phyloP scores from a whole-genome alignment of 2,888 invertebrate species.

The Parthenolecanium corni region DNA sequence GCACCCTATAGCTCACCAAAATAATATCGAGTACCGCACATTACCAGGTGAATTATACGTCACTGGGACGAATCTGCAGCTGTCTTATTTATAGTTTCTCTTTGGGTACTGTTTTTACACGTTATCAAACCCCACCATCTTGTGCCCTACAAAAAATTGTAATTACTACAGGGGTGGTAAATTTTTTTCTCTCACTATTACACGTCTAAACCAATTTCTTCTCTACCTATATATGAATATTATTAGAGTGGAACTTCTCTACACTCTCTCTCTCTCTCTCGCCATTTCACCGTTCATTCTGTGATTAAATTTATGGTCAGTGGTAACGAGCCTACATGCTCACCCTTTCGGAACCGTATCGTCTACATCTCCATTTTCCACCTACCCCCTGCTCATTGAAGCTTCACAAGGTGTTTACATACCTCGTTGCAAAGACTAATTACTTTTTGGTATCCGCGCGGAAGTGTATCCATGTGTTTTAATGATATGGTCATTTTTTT shows the following conservation, averaged over 20 bases:
- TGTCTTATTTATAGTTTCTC: background rate
- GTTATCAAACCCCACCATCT: background rate
- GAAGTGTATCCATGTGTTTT: background rate
- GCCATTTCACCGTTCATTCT: background rate
- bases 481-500: constrained; percentile 3
- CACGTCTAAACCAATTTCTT: background rate
- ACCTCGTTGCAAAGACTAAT: constrained; percentile 21
- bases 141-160: constrained; percentile 5
- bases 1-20: no score
- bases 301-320: constrained; percentile 23
- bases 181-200: background rate
- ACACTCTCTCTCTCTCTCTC: no score
- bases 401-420: constrained; percentile 15
- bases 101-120: background rate
- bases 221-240: background rate
- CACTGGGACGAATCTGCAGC: constrained; percentile 18
- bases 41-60: constrained; percentile 20
- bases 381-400: constrained; percentile 1
- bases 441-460: background rate
- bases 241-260: constrained; percentile 13
- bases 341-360: background rate
- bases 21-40: background rate
- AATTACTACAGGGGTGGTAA: constrained; percentile 3
- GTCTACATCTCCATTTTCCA: background rate
- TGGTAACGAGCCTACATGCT: background rate